phyloP scores from a whole-genome alignment of 2,797 vertebrate species.

The Mionectes olivaceus region DNA sequence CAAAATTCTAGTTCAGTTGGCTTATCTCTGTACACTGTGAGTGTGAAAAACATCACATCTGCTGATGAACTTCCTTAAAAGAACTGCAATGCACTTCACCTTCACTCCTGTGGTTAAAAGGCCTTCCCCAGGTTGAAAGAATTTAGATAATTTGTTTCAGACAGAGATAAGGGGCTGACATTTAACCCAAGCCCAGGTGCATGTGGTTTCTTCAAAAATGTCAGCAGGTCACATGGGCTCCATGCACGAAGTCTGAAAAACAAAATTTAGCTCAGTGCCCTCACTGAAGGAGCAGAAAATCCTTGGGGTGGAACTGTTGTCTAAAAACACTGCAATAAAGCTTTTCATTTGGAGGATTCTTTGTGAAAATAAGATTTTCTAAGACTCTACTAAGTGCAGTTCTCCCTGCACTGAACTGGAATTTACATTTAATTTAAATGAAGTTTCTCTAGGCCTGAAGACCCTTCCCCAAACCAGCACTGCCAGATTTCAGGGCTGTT shows the following conservation, averaged over 20 bases:
- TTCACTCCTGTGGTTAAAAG: constrained; percentile 78
- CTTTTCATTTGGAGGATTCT: not conserved
- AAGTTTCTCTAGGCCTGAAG: not conserved
- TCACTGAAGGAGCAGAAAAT: constrained; percentile 55
- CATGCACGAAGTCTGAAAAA: constrained; percentile 81
- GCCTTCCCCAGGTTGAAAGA: constrained; percentile 76
- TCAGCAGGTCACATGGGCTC: constrained; percentile 85
- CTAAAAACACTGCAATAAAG: not conserved
- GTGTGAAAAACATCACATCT: constrained; percentile 64
- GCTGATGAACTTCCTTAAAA: constrained; percentile 74
- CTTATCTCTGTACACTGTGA: constrained; percentile 42
- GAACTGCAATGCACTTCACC: constrained; percentile 65
- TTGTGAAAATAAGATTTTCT: not conserved
- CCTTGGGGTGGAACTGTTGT: not conserved
- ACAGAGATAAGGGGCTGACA: constrained; percentile 84
- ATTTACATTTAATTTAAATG: not conserved
- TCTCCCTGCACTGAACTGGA: not conserved
- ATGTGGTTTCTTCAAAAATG: constrained; percentile 91
- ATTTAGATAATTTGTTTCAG: constrained; percentile 79
- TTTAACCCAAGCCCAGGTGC: constrained; percentile 91
- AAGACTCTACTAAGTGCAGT: not conserved
- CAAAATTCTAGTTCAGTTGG: constrained; percentile 33
- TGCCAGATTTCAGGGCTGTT: not conserved
- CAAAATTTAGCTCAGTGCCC: constrained; percentile 69
- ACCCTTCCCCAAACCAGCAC: not conserved